Evolutionary conservation across 2,113 vertebrate species (phyloP).

Genomic region (Bujurquina vittata): DNA sequence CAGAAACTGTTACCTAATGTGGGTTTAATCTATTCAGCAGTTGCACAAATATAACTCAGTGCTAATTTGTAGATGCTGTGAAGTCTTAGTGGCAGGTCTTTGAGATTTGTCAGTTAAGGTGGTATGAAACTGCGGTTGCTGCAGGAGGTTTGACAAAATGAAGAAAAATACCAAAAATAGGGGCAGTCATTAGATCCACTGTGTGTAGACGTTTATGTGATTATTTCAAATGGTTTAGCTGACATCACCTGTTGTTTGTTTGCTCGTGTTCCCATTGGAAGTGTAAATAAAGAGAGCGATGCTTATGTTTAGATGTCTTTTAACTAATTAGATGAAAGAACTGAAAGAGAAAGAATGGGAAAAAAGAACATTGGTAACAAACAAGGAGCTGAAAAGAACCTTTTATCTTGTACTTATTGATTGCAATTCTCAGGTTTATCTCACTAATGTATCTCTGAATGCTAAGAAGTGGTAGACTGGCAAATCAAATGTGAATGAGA

Average conservation of each 20-base stretch:
- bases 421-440: not conserved
- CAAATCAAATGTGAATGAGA: not conserved
- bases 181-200: not conserved
- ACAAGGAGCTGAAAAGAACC: not conserved
- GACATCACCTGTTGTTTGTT: not conserved
- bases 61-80: not conserved
- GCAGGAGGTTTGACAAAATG: not conserved
- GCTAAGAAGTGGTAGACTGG: not conserved
- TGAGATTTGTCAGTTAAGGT: not conserved
- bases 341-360: no score
- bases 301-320: not conserved
- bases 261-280: not conserved
- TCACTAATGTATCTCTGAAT: not conserved
- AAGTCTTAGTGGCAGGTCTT: not conserved
- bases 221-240: not conserved
- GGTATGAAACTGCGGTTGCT: not conserved
- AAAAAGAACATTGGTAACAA: not conserved
- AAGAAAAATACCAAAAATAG: not conserved
- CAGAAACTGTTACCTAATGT: not conserved
- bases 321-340: not conserved
- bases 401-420: not conserved
- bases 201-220: not conserved
- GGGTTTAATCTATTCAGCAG: not conserved
- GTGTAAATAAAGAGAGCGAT: not conserved
- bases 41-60: not conserved